Evolutionary conservation across 2,888 invertebrate genomes (phyloP).

Genomic region (Scaptomyza reducta): DNA sequence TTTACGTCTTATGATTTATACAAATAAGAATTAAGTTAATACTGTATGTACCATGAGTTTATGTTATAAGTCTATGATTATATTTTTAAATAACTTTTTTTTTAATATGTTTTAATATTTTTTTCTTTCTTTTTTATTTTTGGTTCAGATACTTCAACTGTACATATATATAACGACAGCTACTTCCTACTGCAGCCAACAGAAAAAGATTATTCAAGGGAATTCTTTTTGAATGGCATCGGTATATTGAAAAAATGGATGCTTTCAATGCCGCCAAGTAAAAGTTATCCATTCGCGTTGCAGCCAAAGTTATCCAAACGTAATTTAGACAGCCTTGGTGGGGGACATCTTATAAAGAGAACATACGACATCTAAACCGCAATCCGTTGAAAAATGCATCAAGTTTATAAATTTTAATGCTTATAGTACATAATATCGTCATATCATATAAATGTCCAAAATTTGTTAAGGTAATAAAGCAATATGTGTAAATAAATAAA

Average conservation of each 20-base stretch:
- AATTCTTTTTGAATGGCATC: constrained; percentile 29
- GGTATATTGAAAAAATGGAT: constrained; percentile 19
- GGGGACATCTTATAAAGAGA: constrained; percentile 67
- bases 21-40: neutral
- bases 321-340: constrained; percentile 71
- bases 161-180: constrained; percentile 44
- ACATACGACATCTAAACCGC: constrained; percentile 4
- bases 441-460: constrained; percentile 9
- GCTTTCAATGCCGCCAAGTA: constrained; percentile 5
- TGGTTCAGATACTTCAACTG: constrained; percentile 51
- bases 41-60: no score
- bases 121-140: constrained; percentile 41
- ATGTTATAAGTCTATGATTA: neutral
- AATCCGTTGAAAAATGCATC: neutral
- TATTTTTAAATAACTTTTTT: constrained; percentile 16
- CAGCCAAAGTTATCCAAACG: constrained; percentile 45
- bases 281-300: constrained; percentile 15
- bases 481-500: constrained; percentile 26
- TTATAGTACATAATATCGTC: constrained; percentile 10
- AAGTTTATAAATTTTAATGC: neutral
- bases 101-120: constrained; percentile 3
- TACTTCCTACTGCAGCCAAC: constrained; percentile 35
- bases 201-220: constrained; percentile 34
- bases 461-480: constrained; percentile 22
- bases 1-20: neutral